These are phyloP conservation scores for Cydia pomonella DNA, from an alignment of 1,140 invertebrate genomes.

Conservation along the genomic window DNA sequence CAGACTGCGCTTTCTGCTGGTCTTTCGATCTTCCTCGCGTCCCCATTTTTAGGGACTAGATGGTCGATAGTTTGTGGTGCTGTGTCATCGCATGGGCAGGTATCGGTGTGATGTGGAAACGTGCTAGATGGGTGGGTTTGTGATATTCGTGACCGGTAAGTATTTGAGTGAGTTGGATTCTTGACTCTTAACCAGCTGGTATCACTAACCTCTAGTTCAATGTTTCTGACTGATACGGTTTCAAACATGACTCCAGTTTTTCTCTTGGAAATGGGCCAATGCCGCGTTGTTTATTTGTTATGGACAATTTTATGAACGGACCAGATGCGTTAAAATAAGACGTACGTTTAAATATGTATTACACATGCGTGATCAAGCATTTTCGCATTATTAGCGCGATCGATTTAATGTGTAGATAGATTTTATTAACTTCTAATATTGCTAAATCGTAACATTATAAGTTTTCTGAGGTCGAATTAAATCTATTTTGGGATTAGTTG, in stretches of 20 bases:
- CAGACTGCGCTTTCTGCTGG: too few relatives aligned
- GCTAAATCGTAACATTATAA: neutral
- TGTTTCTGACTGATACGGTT: constrained; percentile 21
- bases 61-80: too few relatives aligned
- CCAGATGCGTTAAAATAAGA: constrained; percentile 62
- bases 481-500: too few relatives aligned
- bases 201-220: neutral
- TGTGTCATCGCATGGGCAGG: too few relatives aligned
- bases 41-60: too few relatives aligned
- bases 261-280: constrained; percentile 60
- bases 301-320: constrained; percentile 64
- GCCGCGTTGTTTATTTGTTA: constrained; percentile 63
- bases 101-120: too few relatives aligned
- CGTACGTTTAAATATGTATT: constrained; percentile 37
- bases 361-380: constrained; percentile 37
- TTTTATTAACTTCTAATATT: constrained; percentile 13
- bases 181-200: neutral
- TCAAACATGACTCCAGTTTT: constrained; percentile 47
- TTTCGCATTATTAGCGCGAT: constrained; percentile 37
- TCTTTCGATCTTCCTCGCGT: too few relatives aligned
- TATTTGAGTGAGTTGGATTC: too few relatives aligned
- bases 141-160: too few relatives aligned
- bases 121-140: too few relatives aligned
- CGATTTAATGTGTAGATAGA: constrained; percentile 31
- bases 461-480: neutral